Evolutionary conservation across 2,113 vertebrate genomes (phyloP), one percentile per base, ranked within the genome.

Genomic region (Struthio camelus): DNA sequence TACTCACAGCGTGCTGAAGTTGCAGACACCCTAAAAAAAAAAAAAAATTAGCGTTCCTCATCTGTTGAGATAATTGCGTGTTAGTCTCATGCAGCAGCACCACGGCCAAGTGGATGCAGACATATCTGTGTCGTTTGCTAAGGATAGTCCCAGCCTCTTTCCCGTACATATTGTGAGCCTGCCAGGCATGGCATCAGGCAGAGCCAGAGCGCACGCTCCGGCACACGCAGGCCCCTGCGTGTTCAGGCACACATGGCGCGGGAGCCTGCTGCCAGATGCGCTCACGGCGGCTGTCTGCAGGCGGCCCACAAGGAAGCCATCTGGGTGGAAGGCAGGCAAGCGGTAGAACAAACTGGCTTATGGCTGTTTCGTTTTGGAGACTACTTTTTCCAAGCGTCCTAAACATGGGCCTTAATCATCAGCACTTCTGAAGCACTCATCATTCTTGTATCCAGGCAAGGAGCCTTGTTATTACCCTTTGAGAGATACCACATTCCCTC

Each of bases 341-440:
- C 4, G 4, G 89, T 2, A 1, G 70, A 87, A 79, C 1, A 14
- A 96, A 70, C 91, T 1, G 87, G 91, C 75, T 95, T 7, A 53
- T 73, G 87, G 93, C 89, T 87, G 93, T 42, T 87, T 51, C 1
- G 1, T 14, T 92, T 48, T 3, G 32, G 87, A 94, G 87, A 69
- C 28, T 5, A 0, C n/a, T 96, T 87, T 81, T 92, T 72, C 89
- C 79, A 3, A 90, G 87, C 3, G 16, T 71, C 94, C 93, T 36
- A 77, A 93, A 96, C 85, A 80, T 0, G 40, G 90, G 87, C 82
- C 96, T 89, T 91, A 94, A 96, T 96, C 95, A 80, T 93, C 94
- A 90, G 94, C 95, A 89, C 81, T 95, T 95, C 87, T 89, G 91
- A 78, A 89, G 94, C 96, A 96, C 96, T 95, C 95, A 95, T 97